Base-by-base conservation (phyloP, 1,140 invertebrate genomes). In the Drosophila sp. region DNA sequence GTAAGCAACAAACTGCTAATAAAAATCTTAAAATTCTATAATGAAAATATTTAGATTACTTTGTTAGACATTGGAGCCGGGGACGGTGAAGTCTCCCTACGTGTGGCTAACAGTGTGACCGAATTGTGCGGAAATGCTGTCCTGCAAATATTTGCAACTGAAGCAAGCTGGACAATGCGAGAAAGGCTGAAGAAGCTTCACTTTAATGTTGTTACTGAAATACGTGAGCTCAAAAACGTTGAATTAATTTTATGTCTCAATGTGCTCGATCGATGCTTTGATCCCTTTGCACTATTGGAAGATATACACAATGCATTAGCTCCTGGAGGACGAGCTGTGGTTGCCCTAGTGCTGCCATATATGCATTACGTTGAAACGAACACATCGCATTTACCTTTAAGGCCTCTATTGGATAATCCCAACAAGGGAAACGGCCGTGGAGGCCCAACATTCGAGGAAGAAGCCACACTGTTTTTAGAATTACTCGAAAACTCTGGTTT, bases 61-160 rank as follows among this genome's bases (percentile, higher is more conserved):
- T 53, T 98, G 25, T 90, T 98, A 41, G 97, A 98, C 92, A 93
- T 98, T 48, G 97, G 97, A 14, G 97, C 97, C 29, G 97, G 97
- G 0, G 97, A 98, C 93, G 97, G 97, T 1, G 94, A 94, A 70
- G 96, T 97, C 0, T 98, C 97, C 0, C 91, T 94, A 9, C 93
- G 95, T 34, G 93, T 98, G 80, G 94, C 94, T 0, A 90, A 90
- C 13, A 76, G 72, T 5, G 72, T 91, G 1, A 8, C 71, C 0
- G 67, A 87, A n/a, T 46, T 91, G 2, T 76, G 65, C 21, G 76
- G 70, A 11, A 75, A 78, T 54, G 90, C 93, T 9, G 94, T 95
- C 46, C 96, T 96, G 78, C 92, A 94, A 21, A 94, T 97, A 6
- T 97, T 95, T 90, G 96, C 95, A 25, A 98, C 97, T 4, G 97